Evolutionary conservation across 2,797 vertebrate genomes (phyloP).

Genomic region (Alfaro cultratus): DNA sequence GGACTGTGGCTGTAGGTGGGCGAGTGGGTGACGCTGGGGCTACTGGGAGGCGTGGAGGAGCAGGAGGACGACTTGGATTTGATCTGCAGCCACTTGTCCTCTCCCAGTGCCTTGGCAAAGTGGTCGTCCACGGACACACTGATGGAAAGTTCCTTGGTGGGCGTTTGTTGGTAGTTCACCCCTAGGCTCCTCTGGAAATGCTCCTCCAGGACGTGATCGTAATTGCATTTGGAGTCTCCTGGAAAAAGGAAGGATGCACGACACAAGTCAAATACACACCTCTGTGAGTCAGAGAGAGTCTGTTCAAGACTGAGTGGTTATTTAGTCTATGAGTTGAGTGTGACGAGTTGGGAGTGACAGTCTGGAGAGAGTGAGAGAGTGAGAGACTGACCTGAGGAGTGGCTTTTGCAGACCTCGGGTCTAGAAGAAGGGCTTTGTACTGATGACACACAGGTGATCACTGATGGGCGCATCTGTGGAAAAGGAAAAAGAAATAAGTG

Average conservation of each 20-base stretch:
- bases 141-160: conserved; percentile 77
- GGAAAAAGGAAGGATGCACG: conserved; percentile 30
- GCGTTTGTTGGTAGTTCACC: conserved; percentile 71
- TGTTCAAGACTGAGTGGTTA: conserved; percentile 6
- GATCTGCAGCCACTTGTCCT: conserved; percentile 83
- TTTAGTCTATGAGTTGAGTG: conserved; percentile 8
- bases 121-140: conserved; percentile 85
- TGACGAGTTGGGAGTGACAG: conserved; percentile 39
- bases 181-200: conserved; percentile 86
- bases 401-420: conserved; percentile 59
- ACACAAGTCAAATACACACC: conserved; percentile 45
- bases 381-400: conserved; percentile 71
- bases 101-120: conserved; percentile 84
- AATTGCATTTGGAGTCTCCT: conserved; percentile 72
- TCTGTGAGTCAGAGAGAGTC: conserved; percentile 53
- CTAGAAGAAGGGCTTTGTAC: conserved; percentile 64
- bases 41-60: conserved; percentile 82
- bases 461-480: conserved; percentile 81
- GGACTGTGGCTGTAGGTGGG: conserved; percentile 74
- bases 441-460: conserved; percentile 83
- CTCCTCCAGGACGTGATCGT: conserved; percentile 82
- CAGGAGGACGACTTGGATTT: conserved; percentile 79
- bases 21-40: conserved; percentile 77
- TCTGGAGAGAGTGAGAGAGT: conserved; percentile 17
- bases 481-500: not conserved